Evolutionary conservation across 2,113 vertebrate genomes (phyloP).

Genomic region (Lucifuga dentata): DNA sequence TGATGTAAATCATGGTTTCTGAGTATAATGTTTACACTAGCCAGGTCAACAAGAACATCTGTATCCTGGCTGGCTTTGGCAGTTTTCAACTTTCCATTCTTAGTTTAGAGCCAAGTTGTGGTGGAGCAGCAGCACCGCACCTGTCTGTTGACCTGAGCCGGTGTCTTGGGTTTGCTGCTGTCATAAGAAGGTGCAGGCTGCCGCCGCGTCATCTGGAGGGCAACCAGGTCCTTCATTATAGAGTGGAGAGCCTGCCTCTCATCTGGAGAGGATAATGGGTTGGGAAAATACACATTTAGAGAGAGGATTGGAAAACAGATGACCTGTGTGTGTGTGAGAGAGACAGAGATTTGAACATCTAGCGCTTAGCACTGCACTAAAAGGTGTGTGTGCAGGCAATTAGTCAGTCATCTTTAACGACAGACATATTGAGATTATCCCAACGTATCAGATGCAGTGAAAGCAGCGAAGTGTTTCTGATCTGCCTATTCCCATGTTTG

Average conservation of each 20-base stretch:
- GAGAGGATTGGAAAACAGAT: conserved; percentile 4
- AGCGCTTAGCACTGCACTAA: background rate
- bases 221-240: conserved; percentile 99
- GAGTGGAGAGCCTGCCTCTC: conserved; percentile 97
- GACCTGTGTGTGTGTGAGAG: background rate
- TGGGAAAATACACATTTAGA: conserved; percentile 43
- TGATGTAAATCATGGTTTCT: background rate
- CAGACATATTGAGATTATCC: conserved; percentile 43
- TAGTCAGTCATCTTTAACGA: conserved; percentile 24
- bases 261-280: conserved; percentile 79
- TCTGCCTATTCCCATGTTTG: conserved; percentile 78
- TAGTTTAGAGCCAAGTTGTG: no score
- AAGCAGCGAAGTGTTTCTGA: conserved; percentile 56
- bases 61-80: background rate
- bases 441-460: conserved; percentile 20
- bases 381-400: conserved; percentile 35
- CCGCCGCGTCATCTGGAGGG: conserved; percentile 93
- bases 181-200: conserved; percentile 86
- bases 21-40: no score
- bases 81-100: no score
- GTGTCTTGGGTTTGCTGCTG: conserved; percentile 87
- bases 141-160: conserved; percentile 87
- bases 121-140: conserved; percentile 66
- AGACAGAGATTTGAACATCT: background rate
- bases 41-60: background rate